A percentile compares a stretch with the other conserved stretches of the same genome.
Evolutionary conservation across 2,797 vertebrate genomes (phyloP).

Genomic region (Xerus rutilus): DNA sequence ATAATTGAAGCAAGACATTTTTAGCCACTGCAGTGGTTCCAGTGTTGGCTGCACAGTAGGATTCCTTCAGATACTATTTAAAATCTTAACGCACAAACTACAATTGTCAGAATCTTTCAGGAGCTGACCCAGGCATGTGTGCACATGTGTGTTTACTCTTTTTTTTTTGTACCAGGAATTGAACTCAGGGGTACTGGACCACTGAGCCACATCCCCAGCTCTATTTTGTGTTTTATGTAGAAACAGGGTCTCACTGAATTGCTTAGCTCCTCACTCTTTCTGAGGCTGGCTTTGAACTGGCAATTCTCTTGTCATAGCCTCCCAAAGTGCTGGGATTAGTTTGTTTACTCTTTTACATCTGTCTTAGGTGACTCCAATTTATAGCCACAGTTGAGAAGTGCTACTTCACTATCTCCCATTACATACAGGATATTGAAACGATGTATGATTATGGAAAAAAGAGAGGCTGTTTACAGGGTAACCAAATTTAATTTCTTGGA

Average conservation of each 20-base stretch:
- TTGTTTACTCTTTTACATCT: background rate
- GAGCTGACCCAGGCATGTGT: background rate
- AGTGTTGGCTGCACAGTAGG: background rate
- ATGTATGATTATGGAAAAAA: background rate
- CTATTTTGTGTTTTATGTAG: no score
- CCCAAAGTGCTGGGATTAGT: no score
- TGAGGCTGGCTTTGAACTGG: no score
- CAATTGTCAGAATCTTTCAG: background rate
- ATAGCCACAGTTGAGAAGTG: background rate
- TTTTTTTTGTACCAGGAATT: no score
- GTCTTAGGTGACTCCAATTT: background rate
- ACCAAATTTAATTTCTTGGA: background rate
- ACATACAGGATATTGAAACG: background rate
- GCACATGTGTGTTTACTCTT: background rate
- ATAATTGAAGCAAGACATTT: background rate
- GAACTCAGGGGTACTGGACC: no score
- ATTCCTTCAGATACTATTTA: background rate
- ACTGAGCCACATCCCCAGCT: no score
- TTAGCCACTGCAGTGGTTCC: background rate
- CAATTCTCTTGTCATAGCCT: no score
- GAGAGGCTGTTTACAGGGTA: background rate
- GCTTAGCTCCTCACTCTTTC: no score
- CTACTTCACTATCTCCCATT: background rate
- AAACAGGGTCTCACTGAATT: no score
- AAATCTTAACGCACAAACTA: background rate